Conservation (phyloP, 2,113 vertebrate species). For the Colius striatus region DNA sequence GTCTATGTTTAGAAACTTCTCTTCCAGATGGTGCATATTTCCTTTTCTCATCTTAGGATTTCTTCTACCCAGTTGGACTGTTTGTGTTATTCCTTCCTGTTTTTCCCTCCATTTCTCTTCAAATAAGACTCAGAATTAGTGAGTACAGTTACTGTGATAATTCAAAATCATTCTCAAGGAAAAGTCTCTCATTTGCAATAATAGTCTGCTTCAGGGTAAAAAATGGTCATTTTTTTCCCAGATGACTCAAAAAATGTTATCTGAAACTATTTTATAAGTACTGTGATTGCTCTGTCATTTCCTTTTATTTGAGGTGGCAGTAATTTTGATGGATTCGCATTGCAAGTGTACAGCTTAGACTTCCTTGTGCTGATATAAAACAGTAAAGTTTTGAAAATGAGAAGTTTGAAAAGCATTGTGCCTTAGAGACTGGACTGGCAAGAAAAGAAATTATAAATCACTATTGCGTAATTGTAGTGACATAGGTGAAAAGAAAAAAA, state of each 20-base stretch:
- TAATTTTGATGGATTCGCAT: conserved; percentile 19
- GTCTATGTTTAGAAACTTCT: conserved; percentile 53
- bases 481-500: neutral
- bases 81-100: conserved; percentile 23
- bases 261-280: conserved; percentile 25
- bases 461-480: neutral
- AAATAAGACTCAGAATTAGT: conserved; percentile 1
- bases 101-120: neutral
- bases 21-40: conserved; percentile 56
- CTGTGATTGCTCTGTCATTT: conserved; percentile 24
- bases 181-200: neutral
- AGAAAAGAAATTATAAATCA: neutral
- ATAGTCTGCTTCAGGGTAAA: neutral
- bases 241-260: conserved; percentile 5
- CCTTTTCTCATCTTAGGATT: conserved; percentile 43
- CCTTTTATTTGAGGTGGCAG: conserved; percentile 10
- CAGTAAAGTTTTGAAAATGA: neutral
- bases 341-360: conserved; percentile 15
- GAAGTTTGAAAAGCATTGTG: neutral
- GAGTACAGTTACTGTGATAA: neutral
- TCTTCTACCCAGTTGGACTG: conserved; percentile 8
- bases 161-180: neutral
- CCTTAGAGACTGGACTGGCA: neutral
- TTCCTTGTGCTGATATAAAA: conserved; percentile 1
- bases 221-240: neutral